These are phyloP conservation scores for Silurus lanzhouensis DNA, from an alignment of 2,797 vertebrate genomes.

Conservation along the genomic window DNA sequence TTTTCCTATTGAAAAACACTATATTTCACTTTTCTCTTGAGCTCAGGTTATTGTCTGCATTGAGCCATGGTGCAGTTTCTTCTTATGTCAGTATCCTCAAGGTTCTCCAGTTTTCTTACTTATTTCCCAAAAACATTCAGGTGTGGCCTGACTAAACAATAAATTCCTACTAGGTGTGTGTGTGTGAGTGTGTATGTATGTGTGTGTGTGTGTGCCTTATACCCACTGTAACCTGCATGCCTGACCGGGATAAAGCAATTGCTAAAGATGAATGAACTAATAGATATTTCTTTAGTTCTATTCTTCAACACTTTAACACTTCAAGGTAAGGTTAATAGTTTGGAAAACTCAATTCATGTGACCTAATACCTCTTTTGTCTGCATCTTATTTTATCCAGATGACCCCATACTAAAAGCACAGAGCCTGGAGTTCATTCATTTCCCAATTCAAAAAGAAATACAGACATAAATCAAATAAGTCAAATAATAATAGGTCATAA, in stretches of 20 bases:
- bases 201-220: neutral
- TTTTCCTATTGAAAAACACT: neutral
- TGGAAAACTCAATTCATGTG: slow-evolving; percentile 14
- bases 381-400: slow-evolving; percentile 30
- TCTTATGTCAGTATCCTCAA: neutral
- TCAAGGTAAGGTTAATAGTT: slow-evolving; percentile 10
- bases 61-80: neutral
- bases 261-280: neutral
- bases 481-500: neutral
- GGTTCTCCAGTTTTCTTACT: neutral
- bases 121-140: neutral
- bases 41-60: neutral
- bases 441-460: neutral
- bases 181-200: neutral
- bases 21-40: neutral
- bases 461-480: no score
- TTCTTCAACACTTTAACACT: neutral
- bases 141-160: neutral
- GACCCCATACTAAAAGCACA: slow-evolving; percentile 25
- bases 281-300: neutral
- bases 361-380: slow-evolving; percentile 22
- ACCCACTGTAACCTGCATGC: neutral
- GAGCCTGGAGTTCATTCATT: slow-evolving; percentile 37
- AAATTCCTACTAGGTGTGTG: neutral
- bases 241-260: neutral